phyloP scores from a whole-genome alignment of 2,888 invertebrate genomes.

The Resseliella maxima region DNA sequence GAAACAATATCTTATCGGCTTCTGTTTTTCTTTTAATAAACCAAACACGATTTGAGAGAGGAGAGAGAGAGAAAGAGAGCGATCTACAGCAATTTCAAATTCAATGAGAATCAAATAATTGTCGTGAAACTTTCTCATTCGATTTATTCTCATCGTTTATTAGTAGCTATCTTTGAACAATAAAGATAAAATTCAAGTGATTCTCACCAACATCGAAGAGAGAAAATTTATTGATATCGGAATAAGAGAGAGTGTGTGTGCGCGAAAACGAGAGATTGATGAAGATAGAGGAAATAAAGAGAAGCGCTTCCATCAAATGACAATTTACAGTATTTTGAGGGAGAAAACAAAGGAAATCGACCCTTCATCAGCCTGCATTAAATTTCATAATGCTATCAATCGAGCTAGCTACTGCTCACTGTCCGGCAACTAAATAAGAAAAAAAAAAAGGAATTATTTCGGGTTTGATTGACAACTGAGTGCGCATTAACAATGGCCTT shows the following conservation, averaged over 20 bases:
- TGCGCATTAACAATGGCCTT: conserved; percentile 29
- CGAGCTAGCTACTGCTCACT: too few relatives aligned
- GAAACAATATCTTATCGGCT: conserved; percentile 12
- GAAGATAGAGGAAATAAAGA: background rate
- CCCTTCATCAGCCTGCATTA: conserved; percentile 9
- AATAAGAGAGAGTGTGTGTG: too few relatives aligned
- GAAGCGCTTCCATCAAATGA: conserved; percentile 24
- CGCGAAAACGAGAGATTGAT: too few relatives aligned
- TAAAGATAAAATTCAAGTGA: background rate
- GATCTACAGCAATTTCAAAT: conserved; percentile 31
- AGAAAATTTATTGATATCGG: too few relatives aligned
- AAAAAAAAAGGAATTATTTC: too few relatives aligned
- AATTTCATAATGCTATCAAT: background rate
- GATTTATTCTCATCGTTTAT: background rate
- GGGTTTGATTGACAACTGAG: conserved; percentile 46
- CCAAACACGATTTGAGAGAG: background rate
- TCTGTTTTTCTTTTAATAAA: conserved; percentile 17
- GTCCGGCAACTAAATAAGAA: background rate
- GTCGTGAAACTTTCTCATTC: background rate
- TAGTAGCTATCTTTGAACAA: background rate
- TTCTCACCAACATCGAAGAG: too few relatives aligned
- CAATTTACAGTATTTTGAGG: too few relatives aligned
- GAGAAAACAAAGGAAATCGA: background rate
- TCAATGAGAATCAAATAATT: background rate
- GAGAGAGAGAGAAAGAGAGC: too few relatives aligned